Conservation (phyloP, 2,888 invertebrate genomes). For the Apoda limacodes region DNA sequence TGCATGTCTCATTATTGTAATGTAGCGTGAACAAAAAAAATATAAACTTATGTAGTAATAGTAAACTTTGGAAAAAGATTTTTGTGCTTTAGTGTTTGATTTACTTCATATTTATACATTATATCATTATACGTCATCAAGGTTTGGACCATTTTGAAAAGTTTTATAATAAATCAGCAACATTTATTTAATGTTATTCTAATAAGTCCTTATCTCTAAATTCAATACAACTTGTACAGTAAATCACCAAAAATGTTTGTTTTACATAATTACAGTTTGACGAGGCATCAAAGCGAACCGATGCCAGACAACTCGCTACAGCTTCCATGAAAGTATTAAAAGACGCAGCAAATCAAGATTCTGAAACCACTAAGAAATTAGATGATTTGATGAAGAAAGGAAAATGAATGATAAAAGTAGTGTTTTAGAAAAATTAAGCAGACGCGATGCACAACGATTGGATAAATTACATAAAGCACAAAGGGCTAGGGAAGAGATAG, state of each 20-base stretch:
- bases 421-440: conserved; percentile 57
- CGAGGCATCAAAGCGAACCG: conserved; percentile 39
- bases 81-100: no score
- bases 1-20: no score
- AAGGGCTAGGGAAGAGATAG: conserved; percentile 71
- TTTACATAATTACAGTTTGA: conserved; percentile 47
- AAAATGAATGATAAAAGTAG: conserved; percentile 58
- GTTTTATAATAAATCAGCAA: no score
- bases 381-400: conserved; percentile 53
- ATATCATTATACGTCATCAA: no score
- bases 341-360: conserved; percentile 52
- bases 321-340: conserved; percentile 49
- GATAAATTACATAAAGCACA: conserved; percentile 74
- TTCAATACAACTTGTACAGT: no score
- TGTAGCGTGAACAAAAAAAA: no score
- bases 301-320: conserved; percentile 36
- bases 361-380: conserved; percentile 54
- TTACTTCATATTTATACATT: no score
- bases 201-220: no score
- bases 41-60: no score
- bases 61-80: no score
- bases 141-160: conserved; percentile 40
- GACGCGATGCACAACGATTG: conserved; percentile 74
- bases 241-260: neutral
- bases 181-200: no score